Conservation (phyloP, 2,797 vertebrate genomes). For the Bradypodion pumilum region DNA sequence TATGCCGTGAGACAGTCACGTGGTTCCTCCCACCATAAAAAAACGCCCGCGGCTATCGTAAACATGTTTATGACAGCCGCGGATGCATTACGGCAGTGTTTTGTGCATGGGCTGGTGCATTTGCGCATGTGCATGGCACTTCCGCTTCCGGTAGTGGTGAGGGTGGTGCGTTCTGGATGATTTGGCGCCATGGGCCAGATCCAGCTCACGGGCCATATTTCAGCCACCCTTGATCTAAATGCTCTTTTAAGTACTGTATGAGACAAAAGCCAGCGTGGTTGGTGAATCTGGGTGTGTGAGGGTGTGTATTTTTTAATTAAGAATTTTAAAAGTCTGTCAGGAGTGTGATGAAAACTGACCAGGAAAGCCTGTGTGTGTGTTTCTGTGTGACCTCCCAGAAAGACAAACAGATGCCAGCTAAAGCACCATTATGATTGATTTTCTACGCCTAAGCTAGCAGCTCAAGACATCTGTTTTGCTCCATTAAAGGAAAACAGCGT, state of each 20-base stretch:
- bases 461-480: slow-evolving; percentile 58
- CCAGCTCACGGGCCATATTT: too few species aligned
- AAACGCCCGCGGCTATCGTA: too few species aligned
- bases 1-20: too few species aligned
- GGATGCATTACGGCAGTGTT: too few species aligned
- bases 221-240: too few species aligned
- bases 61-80: too few species aligned
- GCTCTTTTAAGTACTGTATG: background rate
- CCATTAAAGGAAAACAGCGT: slow-evolving; percentile 6
- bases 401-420: slow-evolving; percentile 65
- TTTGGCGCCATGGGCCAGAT: too few species aligned
- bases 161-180: too few species aligned
- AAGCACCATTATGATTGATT: slow-evolving; percentile 68
- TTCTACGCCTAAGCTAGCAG: slow-evolving; percentile 57
- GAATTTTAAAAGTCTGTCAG: slow-evolving; percentile 50
- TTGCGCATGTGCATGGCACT: too few species aligned
- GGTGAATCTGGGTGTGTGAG: slow-evolving; percentile 52
- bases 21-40: too few species aligned
- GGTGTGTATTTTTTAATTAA: slow-evolving; percentile 31
- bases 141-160: too few species aligned
- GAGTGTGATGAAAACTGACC: slow-evolving; percentile 44
- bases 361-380: slow-evolving; percentile 22
- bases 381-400: slow-evolving; percentile 62
- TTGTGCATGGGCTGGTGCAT: too few species aligned
- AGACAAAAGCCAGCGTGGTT: background rate